A percentile compares a stretch with the other conserved stretches of the same genome.
Evolutionary conservation across 1,140 invertebrate species (phyloP).

Genomic region (Onthophagus taurus): DNA sequence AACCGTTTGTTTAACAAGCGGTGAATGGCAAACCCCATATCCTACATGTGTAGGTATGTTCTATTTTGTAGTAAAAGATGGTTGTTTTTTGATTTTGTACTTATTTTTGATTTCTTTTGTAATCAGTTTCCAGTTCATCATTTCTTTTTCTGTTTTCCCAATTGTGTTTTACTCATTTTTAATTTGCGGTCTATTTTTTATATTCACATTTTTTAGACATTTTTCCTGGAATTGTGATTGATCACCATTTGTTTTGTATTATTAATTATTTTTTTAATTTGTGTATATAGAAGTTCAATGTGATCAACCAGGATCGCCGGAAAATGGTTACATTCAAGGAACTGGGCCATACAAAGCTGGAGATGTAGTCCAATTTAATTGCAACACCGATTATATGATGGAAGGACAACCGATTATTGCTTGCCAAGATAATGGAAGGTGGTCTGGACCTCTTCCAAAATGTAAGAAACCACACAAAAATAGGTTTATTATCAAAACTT

Average conservation of each 20-base stretch:
- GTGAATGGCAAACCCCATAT: constrained; percentile 67
- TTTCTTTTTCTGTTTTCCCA: neutral
- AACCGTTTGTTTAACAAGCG: constrained; percentile 64
- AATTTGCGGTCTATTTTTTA: no score
- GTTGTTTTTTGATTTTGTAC: neutral
- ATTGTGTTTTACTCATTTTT: no score
- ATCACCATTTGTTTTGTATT: neutral
- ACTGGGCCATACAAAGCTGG: constrained; percentile 65
- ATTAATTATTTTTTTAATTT: neutral
- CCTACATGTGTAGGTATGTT: constrained; percentile 61
- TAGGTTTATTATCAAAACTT: neutral
- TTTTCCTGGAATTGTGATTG: no score
- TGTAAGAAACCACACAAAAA: constrained; percentile 47
- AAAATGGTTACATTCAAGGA: constrained; percentile 67
- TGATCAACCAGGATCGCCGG: constrained; percentile 55
- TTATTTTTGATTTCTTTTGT: neutral
- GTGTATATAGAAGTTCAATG: constrained; percentile 59
- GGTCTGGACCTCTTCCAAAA: constrained; percentile 74
- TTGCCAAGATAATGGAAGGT: constrained; percentile 80
- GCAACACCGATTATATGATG: constrained; percentile 79
- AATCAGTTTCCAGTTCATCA: neutral
- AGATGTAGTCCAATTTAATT: constrained; percentile 76
- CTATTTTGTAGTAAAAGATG: constrained; percentile 8
- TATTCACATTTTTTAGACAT: no score
- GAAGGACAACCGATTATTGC: constrained; percentile 74